Base-by-base conservation (phyloP, 2,888 invertebrate genomes). In the Emmelina monodactyla region DNA sequence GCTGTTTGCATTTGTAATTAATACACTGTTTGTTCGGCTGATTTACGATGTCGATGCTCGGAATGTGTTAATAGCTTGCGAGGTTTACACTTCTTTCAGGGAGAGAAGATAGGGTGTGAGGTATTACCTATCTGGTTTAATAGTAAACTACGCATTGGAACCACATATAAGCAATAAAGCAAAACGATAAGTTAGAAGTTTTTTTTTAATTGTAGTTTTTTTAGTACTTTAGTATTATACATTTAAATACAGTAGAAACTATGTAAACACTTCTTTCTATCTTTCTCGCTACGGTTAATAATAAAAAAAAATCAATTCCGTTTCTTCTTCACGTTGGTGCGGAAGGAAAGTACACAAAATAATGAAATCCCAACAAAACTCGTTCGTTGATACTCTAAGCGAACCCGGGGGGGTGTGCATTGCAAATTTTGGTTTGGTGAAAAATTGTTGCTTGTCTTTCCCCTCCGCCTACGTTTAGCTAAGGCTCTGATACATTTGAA, bases 1-100 rank as follows among this genome's bases (percentile, higher is more conserved):
- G 70, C 71, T 76, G 78, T 79, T 78, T 75, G 76, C 75, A 79
- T 79, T 75, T 66, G 73, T 78, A 79, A 79, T 79, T 76, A 78
- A 79, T 78, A 76, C 73, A 78, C 66, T 76, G 76, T 78, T 78
- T 78, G 75, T 65, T 58, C 67, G 66, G 61, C 67, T 79, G 76
- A 79, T 78, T 78, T 79, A 79, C 73, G 76, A 69, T 68, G 69
- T 54, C 64, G 58, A 64, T 59, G 63, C 62, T 68, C 55, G 65
- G 73, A 73, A 75, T 75, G 75, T 73, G 72, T 75, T 78, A 75
- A 78, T 75, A 71, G 72, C 66, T 69, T 63, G 62, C 55, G 65
- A 70, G 66, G 71, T 73, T 70, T 63, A 58, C 58, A 55, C 43
- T 47, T 10, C 9, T 10, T 25, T 41, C 33, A 32, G 30, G 34